A percentile compares a stretch with the other conserved stretches of the same genome.
These are phyloP conservation scores for Chrysolina haemoptera DNA, from an alignment of 2,888 invertebrate genomes.

Conservation along the genomic window DNA sequence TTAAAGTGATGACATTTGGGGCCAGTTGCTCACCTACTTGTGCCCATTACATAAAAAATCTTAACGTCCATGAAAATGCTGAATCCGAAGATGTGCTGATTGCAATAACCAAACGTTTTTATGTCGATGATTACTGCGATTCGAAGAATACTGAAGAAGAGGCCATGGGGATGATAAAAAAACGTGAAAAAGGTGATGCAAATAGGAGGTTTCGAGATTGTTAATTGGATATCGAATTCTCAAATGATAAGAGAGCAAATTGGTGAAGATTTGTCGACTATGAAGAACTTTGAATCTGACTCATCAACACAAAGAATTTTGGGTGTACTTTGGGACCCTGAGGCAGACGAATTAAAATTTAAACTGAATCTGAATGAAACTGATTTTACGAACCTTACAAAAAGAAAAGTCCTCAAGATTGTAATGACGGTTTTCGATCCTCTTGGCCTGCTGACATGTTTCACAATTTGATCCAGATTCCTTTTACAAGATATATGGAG, in stretches of 20 bases:
- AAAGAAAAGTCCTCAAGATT: constrained; percentile 20
- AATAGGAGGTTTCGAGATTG: constrained; percentile 5
- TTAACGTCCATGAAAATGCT: constrained; percentile 1
- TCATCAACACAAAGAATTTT: neutral
- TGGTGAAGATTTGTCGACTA: constrained; percentile 7
- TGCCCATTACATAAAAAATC: neutral
- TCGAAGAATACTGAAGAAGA: neutral
- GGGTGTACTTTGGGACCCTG: constrained; percentile 1
- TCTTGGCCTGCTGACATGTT: constrained; percentile 18
- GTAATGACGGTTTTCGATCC: constrained; percentile 17
- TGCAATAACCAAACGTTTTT: constrained; percentile 3
- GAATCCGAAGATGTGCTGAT: neutral
- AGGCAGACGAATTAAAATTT: neutral
- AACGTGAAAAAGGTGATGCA: neutral
- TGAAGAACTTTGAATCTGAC: neutral
- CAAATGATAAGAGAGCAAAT: constrained; percentile 15
- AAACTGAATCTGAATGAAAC: constrained; percentile 7
- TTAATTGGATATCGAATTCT: constrained; percentile 3
- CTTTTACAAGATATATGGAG: constrained; percentile 29
- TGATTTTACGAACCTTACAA: neutral
- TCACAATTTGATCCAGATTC: constrained; percentile 14
- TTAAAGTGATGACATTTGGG: neutral
- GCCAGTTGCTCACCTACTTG: constrained; percentile 16
- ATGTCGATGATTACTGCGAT: constrained; percentile 1
- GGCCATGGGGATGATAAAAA: neutral